A percentile compares a stretch with the other conserved stretches of the same genome.
Conservation (phyloP, 2,113 vertebrate species). For the Ceuthmochares aereus region DNA sequence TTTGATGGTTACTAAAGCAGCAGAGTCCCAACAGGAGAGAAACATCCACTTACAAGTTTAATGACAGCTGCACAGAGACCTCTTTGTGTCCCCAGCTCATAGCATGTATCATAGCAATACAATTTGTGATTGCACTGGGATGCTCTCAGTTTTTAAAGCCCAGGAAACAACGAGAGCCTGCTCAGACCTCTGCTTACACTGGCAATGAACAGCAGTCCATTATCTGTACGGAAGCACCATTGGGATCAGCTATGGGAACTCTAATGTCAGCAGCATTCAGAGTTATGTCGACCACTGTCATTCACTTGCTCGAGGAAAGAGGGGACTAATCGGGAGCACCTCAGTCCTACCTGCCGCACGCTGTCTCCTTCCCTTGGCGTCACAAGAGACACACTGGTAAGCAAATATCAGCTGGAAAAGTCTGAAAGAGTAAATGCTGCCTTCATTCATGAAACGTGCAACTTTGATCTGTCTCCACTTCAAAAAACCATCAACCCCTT, state of each 20-base stretch:
- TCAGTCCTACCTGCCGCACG: rapidly evolving
- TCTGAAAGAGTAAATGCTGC: background rate
- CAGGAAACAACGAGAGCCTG: background rate
- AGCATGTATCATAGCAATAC: background rate
- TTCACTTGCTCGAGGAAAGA: background rate
- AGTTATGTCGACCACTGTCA: background rate
- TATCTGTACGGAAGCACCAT: background rate
- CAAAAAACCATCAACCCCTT: background rate
- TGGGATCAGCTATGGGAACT: background rate
- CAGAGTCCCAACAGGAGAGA: background rate
- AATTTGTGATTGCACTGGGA: background rate
- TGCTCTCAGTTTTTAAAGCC: background rate
- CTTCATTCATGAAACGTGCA: background rate
- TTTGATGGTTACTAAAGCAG: slow-evolving; percentile 11
- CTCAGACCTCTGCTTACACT: background rate
- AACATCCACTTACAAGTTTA: background rate
- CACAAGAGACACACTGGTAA: background rate
- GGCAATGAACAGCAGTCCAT: background rate
- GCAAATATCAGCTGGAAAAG: background rate
- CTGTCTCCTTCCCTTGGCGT: background rate
- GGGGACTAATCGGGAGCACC: background rate
- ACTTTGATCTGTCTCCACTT: background rate
- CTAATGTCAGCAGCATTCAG: background rate
- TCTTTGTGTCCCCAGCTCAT: background rate
- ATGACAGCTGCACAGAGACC: background rate